phyloP scores from a whole-genome alignment of 2,888 invertebrate genomes.

The Hyposoter didymator region DNA sequence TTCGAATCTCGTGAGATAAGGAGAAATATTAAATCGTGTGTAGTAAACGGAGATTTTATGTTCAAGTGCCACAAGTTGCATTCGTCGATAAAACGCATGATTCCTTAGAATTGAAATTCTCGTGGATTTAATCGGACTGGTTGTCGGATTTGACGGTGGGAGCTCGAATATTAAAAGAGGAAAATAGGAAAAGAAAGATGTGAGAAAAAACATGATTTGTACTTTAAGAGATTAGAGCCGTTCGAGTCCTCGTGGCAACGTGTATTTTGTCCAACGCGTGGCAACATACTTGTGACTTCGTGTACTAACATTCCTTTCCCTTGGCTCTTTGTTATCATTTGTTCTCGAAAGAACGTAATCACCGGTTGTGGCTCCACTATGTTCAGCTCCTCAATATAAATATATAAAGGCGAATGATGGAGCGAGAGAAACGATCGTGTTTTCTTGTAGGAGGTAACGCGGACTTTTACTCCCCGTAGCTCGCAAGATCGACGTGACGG shows the following conservation, averaged over 20 bases:
- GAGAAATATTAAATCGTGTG: constrained; percentile 1
- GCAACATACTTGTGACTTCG: constrained; percentile 1
- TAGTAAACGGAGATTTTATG: constrained; percentile 37
- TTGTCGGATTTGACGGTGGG: constrained; percentile 26
- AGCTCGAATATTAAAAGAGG: background rate
- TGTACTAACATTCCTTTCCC: constrained; percentile 60
- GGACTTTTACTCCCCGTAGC: constrained; percentile 64
- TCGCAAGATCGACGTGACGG: constrained; percentile 51
- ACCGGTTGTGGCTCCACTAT: constrained; percentile 50
- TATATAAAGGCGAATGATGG: constrained; percentile 11
- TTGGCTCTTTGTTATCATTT: constrained; percentile 66
- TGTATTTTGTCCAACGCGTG: constrained; percentile 34
- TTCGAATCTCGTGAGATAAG: background rate
- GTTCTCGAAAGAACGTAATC: constrained; percentile 66
- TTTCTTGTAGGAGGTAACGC: constrained; percentile 61
- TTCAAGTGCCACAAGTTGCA: constrained; percentile 20
- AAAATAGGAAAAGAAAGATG: constrained; percentile 7
- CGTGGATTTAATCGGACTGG: constrained; percentile 41
- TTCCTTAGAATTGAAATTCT: constrained; percentile 16
- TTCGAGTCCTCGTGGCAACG: constrained; percentile 40
- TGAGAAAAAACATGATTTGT: constrained; percentile 15
- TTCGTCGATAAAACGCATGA: constrained; percentile 41
- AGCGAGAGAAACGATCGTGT: constrained; percentile 45
- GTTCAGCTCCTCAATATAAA: constrained; percentile 1
- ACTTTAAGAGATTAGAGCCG: constrained; percentile 15